Percentiles rank a stretch among this genome's conserved stretches.
These are phyloP conservation scores for Seriola aureovittata DNA, from an alignment of 2,113 vertebrate genomes.

Conservation along the genomic window DNA sequence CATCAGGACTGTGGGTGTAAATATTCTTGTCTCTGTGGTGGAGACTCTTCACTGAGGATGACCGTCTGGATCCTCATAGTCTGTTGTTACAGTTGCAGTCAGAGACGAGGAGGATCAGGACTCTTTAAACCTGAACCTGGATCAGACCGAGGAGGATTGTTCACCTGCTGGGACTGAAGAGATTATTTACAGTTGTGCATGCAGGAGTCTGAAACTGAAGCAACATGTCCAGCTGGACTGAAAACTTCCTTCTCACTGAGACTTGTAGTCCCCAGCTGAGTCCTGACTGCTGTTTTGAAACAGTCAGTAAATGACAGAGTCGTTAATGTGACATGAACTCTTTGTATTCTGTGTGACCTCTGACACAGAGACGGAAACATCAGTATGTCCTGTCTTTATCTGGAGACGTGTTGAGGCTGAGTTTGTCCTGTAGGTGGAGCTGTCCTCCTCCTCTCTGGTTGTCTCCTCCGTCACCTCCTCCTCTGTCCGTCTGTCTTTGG, in stretches of 20 bases:
- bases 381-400: too few relatives aligned
- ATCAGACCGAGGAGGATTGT: background rate
- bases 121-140: slow-evolving; percentile 4
- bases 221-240: background rate
- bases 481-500: background rate
- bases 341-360: too few relatives aligned
- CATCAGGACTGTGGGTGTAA: background rate
- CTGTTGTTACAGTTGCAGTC: slow-evolving; percentile 1
- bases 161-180: background rate
- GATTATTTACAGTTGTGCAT: background rate
- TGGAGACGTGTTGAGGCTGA: background rate
- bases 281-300: too few relatives aligned
- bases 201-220: background rate
- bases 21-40: background rate
- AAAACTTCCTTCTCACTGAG: too few relatives aligned
- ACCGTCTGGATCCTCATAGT: background rate
- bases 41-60: background rate
- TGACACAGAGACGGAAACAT: too few relatives aligned
- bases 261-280: too few relatives aligned
- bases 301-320: too few relatives aligned
- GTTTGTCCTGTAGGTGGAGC: slow-evolving; percentile 91
- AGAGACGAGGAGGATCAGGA: background rate
- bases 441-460: slow-evolving; percentile 86
- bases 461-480: background rate
- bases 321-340: too few relatives aligned